These are phyloP conservation scores for Anoplophora glabripennis DNA, from an alignment of 1,140 invertebrate genomes.

Conservation along the genomic window DNA sequence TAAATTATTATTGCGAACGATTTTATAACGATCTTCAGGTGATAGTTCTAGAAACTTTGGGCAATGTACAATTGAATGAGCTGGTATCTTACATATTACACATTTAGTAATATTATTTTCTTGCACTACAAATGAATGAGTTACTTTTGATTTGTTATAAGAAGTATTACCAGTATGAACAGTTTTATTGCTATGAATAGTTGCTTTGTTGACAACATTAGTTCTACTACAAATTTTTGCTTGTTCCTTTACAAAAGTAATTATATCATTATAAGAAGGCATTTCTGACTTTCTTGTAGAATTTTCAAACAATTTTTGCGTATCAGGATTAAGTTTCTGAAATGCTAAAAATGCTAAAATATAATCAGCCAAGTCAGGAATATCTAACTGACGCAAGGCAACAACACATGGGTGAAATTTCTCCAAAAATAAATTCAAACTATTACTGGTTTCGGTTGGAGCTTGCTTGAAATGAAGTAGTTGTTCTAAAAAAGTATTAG, in stretches of 20 bases:
- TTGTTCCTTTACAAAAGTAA: slow-evolving; percentile 6
- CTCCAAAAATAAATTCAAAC: slow-evolving; percentile 4
- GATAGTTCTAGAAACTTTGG: too few relatives aligned
- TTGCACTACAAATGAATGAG: too few relatives aligned
- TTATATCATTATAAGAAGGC: slow-evolving; percentile 6
- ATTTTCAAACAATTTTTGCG: slow-evolving; percentile 3
- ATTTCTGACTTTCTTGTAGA: not conserved
- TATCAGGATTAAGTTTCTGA: not conserved
- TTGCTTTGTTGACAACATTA: too few relatives aligned
- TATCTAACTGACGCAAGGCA: slow-evolving; percentile 1
- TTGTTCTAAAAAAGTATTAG: not conserved
- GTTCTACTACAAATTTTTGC: not conserved
- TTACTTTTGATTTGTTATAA: too few relatives aligned
- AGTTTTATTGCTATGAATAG: too few relatives aligned
- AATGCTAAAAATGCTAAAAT: not conserved
- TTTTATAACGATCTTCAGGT: too few relatives aligned
- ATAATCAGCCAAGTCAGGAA: not conserved
- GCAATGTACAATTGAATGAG: too few relatives aligned
- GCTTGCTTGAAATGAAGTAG: not conserved
- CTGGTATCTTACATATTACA: too few relatives aligned
- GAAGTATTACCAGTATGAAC: too few relatives aligned
- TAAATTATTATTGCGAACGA: too few relatives aligned
- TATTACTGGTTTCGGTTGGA: not conserved
- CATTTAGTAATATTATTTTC: too few relatives aligned
- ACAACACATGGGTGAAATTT: slow-evolving; percentile 3